Evolutionary conservation across 2,113 vertebrate genomes (phyloP), one percentile per base, ranked within the genome.

Genomic region (Nibea albiflora): DNA sequence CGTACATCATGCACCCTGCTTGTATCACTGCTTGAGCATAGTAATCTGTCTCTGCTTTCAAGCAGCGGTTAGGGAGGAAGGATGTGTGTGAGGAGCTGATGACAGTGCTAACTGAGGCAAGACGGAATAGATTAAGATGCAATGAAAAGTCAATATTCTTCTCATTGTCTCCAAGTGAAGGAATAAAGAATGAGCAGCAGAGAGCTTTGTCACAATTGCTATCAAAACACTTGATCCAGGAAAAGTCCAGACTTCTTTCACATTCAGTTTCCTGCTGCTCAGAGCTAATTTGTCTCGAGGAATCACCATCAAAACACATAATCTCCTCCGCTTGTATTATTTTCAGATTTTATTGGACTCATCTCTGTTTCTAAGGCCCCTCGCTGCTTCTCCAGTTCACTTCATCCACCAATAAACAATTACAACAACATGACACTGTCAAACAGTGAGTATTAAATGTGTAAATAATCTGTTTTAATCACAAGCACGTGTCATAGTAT

Each of bases 21-120:
- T 39, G 71, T 65, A 65, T 77, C 57, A 61, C 63, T 81, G 69
- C 58, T 68, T 31, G 39, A 80, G 63, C 11, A 35, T 71, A 65
- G 73, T 83, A 83, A 88, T 90, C 70, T 74, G 81, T 71, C 76
- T 67, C 63, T 76, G 73, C 49, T 28, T 81, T 60, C 12, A 22
- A 65, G 71, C n/a, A 61, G 46, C 20, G 16, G 31, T 81, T 81
- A 56, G 8, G 28, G 64, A 78, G 72, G 73, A 47, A 76, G 39
- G 9, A 54, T 60, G 65, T 58, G 22, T 46, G 56, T 14, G 28
- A 57, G 56, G 44, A 90, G 82, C 62, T 35, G 65, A 76, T 77
- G 54, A 79, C 39, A 66, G 66, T 26, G 60, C 70, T 53, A 78
- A 72, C 60, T 82, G 68, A 84, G 62, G 52, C 28, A 62, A 17